Conservation (phyloP, 1,140 invertebrate genomes). For the Parasteatoda tepidariorum region DNA sequence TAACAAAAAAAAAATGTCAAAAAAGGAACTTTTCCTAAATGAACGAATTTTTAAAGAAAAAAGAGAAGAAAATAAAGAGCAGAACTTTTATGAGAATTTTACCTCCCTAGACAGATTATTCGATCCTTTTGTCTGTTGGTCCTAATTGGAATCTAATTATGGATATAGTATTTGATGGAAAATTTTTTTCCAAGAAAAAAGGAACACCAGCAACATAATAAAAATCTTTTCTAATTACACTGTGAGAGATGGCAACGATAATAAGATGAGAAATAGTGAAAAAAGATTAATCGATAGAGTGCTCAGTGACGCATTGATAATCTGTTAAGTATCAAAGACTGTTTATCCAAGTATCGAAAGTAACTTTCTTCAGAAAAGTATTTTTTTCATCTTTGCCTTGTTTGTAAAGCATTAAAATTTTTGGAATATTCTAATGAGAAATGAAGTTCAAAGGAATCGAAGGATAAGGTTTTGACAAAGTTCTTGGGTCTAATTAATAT, state of each 20-base stretch:
- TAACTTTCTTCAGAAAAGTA: constrained; percentile 2
- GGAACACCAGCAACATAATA: constrained; percentile 9
- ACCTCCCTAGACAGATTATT: constrained; percentile 27
- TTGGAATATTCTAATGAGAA: constrained; percentile 38
- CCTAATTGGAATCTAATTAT: constrained; percentile 54
- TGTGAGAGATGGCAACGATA: constrained; percentile 15
- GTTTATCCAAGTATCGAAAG: constrained; percentile 37
- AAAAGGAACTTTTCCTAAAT: background rate
- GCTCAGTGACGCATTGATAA: constrained; percentile 34
- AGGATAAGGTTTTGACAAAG: background rate
- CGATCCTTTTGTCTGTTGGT: constrained; percentile 21
- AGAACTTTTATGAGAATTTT: constrained; percentile 32
- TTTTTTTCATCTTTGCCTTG: background rate
- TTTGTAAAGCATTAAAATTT: background rate
- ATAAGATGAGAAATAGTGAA: background rate
- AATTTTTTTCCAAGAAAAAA: constrained; percentile 25
- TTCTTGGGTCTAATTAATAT: constrained; percentile 24
- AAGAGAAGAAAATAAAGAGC: background rate
- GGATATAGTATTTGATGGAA: constrained; percentile 28
- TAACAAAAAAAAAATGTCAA: background rate
- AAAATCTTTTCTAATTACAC: constrained; percentile 32
- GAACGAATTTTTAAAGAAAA: background rate
- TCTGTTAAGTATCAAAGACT: constrained; percentile 50
- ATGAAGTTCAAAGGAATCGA: constrained; percentile 29
- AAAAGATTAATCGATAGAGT: constrained; percentile 20